Percentiles rank a stretch among this genome's conserved stretches.
Evolutionary conservation across 1,140 invertebrate genomes (phyloP).

Genomic region (Atta texana): DNA sequence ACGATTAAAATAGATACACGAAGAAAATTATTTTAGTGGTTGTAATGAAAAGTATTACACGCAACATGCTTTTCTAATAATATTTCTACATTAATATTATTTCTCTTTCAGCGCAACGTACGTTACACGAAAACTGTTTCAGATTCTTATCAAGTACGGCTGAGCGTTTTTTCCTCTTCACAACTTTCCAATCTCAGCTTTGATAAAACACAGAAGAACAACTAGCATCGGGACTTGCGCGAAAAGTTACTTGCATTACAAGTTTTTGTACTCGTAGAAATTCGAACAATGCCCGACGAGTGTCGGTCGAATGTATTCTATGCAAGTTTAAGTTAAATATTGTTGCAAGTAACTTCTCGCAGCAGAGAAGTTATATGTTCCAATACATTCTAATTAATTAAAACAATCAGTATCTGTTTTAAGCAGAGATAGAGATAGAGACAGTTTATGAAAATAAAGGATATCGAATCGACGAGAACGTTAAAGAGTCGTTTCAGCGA

Average conservation of each 20-base stretch:
- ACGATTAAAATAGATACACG: neutral
- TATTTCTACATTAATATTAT: conserved; percentile 30
- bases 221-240: conserved; percentile 54
- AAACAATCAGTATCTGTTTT: conserved; percentile 36
- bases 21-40: neutral
- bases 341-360: conserved; percentile 27
- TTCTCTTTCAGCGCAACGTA: conserved; percentile 40
- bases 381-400: conserved; percentile 55
- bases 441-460: neutral
- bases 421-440: neutral
- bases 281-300: conserved; percentile 58
- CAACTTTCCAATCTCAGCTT: conserved; percentile 61
- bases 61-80: neutral
- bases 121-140: conserved; percentile 52
- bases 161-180: conserved; percentile 7
- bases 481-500: neutral
- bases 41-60: neutral
- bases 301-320: conserved; percentile 51
- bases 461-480: neutral
- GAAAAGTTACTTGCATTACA: conserved; percentile 59
- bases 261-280: conserved; percentile 62
- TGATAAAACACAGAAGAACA: conserved; percentile 63
- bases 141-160: conserved; percentile 57
- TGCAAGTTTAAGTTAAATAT: conserved; percentile 62
- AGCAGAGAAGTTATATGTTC: conserved; percentile 22